Evolutionary conservation across 2,113 vertebrate genomes (phyloP).

Genomic region (Anoura caudifer): DNA sequence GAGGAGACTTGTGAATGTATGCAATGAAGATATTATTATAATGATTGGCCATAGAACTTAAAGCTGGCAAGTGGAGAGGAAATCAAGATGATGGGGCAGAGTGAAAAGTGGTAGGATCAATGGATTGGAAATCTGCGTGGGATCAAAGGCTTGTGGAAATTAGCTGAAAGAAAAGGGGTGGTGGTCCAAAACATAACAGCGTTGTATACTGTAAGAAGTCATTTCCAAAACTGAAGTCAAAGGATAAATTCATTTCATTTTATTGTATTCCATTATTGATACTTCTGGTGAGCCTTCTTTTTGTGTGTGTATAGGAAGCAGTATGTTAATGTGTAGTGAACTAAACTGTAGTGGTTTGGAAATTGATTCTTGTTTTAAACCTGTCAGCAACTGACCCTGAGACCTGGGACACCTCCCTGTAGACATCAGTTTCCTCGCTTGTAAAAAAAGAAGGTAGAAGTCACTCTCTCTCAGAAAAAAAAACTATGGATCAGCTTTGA

Average conservation of each 20-base stretch:
- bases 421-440: background rate
- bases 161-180: background rate
- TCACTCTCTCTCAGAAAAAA: background rate
- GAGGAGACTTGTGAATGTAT: background rate
- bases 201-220: background rate
- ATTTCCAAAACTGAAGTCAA: background rate
- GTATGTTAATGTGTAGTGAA: background rate
- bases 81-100: background rate
- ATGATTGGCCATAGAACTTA: background rate
- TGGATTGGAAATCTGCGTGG: background rate
- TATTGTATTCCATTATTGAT: background rate
- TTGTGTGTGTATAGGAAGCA: background rate
- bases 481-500: background rate
- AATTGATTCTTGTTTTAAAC: background rate
- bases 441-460: background rate
- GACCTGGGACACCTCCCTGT: background rate
- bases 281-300: background rate
- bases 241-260: background rate
- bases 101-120: background rate
- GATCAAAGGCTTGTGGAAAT: background rate
- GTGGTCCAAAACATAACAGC: background rate
- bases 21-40: background rate
- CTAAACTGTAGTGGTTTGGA: background rate
- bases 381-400: background rate
- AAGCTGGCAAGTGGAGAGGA: background rate